Base-by-base conservation (phyloP, 2,888 invertebrate genomes). In the Globia sparganii region DNA sequence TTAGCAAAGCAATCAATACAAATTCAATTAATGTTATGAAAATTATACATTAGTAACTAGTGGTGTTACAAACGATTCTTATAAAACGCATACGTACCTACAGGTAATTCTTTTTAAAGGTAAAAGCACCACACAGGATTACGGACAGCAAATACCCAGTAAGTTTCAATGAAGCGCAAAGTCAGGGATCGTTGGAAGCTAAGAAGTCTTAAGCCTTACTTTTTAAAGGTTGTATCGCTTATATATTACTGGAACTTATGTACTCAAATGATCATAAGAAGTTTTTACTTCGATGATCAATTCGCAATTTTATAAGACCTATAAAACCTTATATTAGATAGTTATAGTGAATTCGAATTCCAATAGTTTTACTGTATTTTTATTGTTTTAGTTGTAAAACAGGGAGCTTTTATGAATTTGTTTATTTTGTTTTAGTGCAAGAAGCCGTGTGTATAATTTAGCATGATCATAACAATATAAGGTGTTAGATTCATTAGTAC, bases 311-410 rank as follows among this genome's bases (percentile, higher is more conserved):
- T 84, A 58, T 70, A 43, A 58, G 64, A 49, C 34, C 31, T 49
- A 58, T 80, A 75, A 84, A 84, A 68, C 2, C 28, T 64, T 65
- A 71, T 59, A 21, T 61, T 64, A 31, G 59, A 61, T 56, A 43
- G 53, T 31, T 46, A 56, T 28, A 53, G 64, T 25, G 4, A 70
- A 67, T 25, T 37, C 6, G 25, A 62, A 68, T 71, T 75, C 28
- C 64, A 61, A 37, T 67, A 69, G 72, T 68, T 58, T 83, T 46
- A 72, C 65, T 61, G 77, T 37, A 69, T 67, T 71, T 79, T 80
- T 71, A 81, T 84, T 80, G 70, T 71, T 84, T 75, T 68, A 59
- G 49, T 80, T 72, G 59, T 71, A 64, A 81, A 85, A 28, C 31
- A 31, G 34, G 11, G 3, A 70, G 18, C 15, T 61, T 84, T 81